These are phyloP conservation scores for Recurvirostra avosetta DNA, from an alignment of 2,113 vertebrate genomes.

Conservation along the genomic window DNA sequence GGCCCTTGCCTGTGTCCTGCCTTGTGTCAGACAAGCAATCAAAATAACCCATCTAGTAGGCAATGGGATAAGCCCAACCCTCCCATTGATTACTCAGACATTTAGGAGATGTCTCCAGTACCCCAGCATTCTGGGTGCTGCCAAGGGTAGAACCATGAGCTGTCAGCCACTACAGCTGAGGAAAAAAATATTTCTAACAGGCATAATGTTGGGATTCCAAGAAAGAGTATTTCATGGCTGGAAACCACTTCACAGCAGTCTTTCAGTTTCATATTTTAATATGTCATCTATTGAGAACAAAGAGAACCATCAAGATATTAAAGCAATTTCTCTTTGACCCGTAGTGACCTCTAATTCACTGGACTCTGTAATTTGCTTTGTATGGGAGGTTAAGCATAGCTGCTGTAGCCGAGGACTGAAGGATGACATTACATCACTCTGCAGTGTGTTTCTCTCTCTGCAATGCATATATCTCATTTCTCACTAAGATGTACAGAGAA, in stretches of 20 bases:
- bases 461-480: not conserved
- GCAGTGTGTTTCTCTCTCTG: not conserved
- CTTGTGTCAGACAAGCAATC: not conserved
- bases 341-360: constrained; percentile 16
- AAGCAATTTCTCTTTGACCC: constrained; percentile 43
- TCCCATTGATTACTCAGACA: not conserved
- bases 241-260: constrained; percentile 2
- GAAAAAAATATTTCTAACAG: not conserved
- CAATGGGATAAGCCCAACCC: not conserved
- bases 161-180: not conserved
- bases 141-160: not conserved
- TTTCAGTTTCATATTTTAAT: constrained; percentile 5
- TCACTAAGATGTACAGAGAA: not conserved
- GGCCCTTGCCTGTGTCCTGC: not conserved
- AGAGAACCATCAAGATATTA: constrained; percentile 24
- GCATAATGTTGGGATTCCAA: not conserved
- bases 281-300: constrained; percentile 23
- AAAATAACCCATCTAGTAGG: not conserved
- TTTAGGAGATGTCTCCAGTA: not conserved
- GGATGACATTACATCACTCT: not conserved
- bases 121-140: not conserved
- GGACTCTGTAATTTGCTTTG: constrained; percentile 22
- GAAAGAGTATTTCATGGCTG: not conserved
- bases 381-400: not conserved
- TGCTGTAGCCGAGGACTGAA: not conserved